Percentiles rank a stretch among this genome's conserved stretches.
phyloP scores from a whole-genome alignment of 1,140 invertebrate species.

The Drosophila sulfurigaster region DNA sequence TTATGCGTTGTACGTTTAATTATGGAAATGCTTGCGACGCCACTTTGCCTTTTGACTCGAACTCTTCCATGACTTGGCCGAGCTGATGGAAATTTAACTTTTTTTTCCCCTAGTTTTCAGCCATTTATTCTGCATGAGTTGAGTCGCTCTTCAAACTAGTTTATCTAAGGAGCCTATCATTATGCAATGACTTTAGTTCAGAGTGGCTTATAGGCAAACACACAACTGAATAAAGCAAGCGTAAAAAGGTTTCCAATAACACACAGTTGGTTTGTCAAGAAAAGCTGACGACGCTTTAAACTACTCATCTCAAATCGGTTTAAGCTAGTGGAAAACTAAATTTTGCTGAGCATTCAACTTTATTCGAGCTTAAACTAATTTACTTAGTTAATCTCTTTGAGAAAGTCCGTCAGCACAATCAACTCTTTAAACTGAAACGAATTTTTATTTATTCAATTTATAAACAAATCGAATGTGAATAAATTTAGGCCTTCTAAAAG shows the following conservation, averaged over 20 bases:
- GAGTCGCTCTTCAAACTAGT: background rate
- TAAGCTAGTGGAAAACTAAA: background rate
- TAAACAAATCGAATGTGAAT: background rate
- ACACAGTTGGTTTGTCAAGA: background rate
- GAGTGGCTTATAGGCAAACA: background rate
- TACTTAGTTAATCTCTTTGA: background rate
- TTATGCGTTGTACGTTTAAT: slow-evolving; percentile 78
- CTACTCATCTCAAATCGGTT: background rate
- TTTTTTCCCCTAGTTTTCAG: background rate
- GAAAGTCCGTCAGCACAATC: background rate
- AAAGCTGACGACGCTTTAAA: too few relatives aligned
- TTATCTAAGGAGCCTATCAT: background rate
- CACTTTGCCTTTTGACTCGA: slow-evolving; percentile 23
- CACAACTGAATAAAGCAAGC: background rate
- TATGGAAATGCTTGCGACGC: slow-evolving; percentile 53
- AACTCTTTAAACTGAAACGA: background rate
- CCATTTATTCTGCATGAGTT: background rate
- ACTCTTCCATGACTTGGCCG: slow-evolving; percentile 6
- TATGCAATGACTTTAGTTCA: background rate
- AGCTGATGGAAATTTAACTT: slow-evolving; percentile 28
- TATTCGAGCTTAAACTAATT: background rate
- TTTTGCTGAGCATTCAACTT: background rate
- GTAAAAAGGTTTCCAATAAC: background rate
- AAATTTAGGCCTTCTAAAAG: too few relatives aligned
- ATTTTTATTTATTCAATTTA: background rate